Evolutionary conservation across 35 echinoderm and acorn worm genomes (phyloP).

Genomic region (Chiridota heheva): DNA sequence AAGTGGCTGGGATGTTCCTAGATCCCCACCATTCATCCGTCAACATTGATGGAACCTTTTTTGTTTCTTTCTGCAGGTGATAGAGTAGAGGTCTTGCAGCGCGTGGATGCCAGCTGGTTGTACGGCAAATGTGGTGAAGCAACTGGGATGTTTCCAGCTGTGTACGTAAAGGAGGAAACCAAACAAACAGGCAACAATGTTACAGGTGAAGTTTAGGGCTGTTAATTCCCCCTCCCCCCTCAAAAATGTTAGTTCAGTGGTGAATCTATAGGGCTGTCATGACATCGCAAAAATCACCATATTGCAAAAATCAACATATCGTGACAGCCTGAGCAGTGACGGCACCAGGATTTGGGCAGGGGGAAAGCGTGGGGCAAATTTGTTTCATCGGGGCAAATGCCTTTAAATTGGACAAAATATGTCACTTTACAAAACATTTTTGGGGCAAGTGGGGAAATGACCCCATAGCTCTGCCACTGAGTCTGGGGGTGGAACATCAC

Average conservation of each 20-base stretch:
- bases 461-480: too few species aligned
- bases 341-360: too few species aligned
- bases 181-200: background rate
- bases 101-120: constrained; percentile 81
- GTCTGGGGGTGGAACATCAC: too few species aligned
- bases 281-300: background rate
- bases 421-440: too few species aligned
- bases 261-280: background rate
- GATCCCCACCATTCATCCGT: background rate
- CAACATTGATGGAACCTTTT: too few species aligned
- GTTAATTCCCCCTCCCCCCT: background rate
- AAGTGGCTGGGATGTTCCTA: constrained; percentile 68
- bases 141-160: constrained; percentile 68
- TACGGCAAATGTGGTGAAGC: constrained; percentile 30
- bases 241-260: background rate
- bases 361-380: too few species aligned
- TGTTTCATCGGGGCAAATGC: too few species aligned
- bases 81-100: constrained; percentile 43
- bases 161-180: constrained; percentile 27
- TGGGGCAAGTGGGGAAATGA: too few species aligned
- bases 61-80: constrained; percentile 59
- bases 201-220: constrained; percentile 7
- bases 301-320: too few species aligned
- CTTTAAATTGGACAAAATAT: too few species aligned
- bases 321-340: too few species aligned